Conservation (phyloP, 2,113 vertebrate species). For the Thalassoma bifasciatum region DNA sequence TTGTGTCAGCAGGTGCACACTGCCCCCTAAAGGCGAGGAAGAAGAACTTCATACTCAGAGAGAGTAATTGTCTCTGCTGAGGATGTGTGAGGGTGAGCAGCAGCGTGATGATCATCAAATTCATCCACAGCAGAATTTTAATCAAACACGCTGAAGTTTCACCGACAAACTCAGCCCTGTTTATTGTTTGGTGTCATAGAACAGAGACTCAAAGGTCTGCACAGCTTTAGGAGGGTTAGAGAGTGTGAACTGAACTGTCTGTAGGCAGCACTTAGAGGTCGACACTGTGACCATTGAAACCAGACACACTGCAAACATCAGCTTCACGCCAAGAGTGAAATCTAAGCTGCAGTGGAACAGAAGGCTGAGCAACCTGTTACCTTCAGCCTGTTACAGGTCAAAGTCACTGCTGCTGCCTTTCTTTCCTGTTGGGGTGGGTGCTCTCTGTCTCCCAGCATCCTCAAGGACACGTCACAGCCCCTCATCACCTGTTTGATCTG, state of each 20-base stretch:
- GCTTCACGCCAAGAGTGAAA: constrained; percentile 41
- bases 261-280: constrained; percentile 43
- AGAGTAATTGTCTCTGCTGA: too few species aligned
- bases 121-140: too few species aligned
- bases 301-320: constrained; percentile 37
- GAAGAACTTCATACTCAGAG: neutral
- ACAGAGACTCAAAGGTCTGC: neutral
- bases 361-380: neutral
- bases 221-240: constrained; percentile 9
- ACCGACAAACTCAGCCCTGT: too few species aligned
- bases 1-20: constrained; percentile 37
- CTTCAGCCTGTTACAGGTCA: constrained; percentile 3
- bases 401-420: constrained; percentile 1
- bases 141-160: too few species aligned
- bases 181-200: too few species aligned
- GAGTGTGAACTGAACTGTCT: neutral
- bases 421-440: neutral
- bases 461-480: too few species aligned
- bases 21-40: constrained; percentile 36
- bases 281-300: constrained; percentile 46
- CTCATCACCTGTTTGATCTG: too few species aligned
- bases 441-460: neutral
- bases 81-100: too few species aligned
- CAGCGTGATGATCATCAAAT: too few species aligned
- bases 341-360: constrained; percentile 16